Evolutionary conservation across 2,113 vertebrate genomes (phyloP).

Genomic region (Bubo bubo): DNA sequence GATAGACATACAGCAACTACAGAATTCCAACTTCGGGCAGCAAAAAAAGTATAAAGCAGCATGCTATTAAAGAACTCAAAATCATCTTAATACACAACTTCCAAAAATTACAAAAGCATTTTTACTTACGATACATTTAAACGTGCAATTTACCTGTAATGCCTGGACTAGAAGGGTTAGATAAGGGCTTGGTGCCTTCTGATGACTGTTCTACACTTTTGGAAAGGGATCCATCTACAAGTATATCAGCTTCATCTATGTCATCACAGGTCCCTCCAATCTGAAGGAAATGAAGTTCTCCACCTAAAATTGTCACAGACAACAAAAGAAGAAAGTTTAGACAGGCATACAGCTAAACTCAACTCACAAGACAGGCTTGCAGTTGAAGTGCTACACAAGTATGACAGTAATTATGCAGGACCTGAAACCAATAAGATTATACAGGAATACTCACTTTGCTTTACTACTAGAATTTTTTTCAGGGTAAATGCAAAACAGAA

Average conservation of each 20-base stretch:
- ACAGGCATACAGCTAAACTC: neutral
- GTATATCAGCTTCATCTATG: conserved; percentile 95
- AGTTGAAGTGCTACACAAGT: neutral
- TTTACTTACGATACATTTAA: neutral
- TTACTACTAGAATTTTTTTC: neutral
- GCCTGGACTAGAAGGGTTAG: conserved; percentile 96
- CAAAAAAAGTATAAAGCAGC: neutral
- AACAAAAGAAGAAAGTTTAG: neutral
- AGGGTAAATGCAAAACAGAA: neutral
- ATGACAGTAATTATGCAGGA: neutral
- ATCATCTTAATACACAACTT: neutral
- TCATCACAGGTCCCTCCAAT: conserved; percentile 98
- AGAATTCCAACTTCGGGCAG: neutral
- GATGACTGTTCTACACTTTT: conserved; percentile 91
- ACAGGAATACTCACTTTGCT: neutral
- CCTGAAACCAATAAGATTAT: neutral
- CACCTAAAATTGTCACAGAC: conserved; percentile 78
- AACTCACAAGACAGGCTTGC: neutral
- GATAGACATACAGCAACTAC: neutral
- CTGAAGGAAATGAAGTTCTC: conserved; percentile 99
- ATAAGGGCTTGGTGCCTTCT: conserved; percentile 91
- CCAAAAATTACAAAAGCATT: neutral
- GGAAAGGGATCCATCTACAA: conserved; percentile 94
- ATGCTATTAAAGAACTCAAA: neutral
- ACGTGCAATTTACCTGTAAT: conserved; percentile 84